These are phyloP conservation scores for Gobionotothen gibberifrons DNA, from an alignment of 2,797 vertebrate species.

Conservation along the genomic window DNA sequence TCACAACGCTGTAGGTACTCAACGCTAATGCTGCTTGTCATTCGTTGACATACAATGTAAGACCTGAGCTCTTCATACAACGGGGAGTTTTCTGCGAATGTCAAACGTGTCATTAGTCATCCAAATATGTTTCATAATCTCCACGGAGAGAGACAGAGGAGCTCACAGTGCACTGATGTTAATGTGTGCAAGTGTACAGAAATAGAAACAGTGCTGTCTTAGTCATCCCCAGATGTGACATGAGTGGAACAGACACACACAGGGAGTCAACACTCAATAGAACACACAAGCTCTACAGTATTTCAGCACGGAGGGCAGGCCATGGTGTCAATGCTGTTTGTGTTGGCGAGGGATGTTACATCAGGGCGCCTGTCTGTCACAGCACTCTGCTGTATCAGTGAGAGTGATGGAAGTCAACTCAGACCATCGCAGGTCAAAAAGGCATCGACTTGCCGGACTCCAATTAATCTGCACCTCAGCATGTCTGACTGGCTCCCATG, in stretches of 20 bases:
- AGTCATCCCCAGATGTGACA: slow-evolving; percentile 70
- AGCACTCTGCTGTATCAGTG: slow-evolving; percentile 15
- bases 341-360: slow-evolving; percentile 35
- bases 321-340: slow-evolving; percentile 55
- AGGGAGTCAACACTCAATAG: slow-evolving; percentile 66
- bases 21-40: slow-evolving; percentile 17
- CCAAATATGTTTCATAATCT: slow-evolving; percentile 42
- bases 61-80: slow-evolving; percentile 44
- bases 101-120: slow-evolving; percentile 62
- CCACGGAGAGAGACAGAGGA: slow-evolving; percentile 53
- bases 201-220: slow-evolving; percentile 67
- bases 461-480: slow-evolving; percentile 18
- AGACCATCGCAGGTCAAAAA: slow-evolving; percentile 41
- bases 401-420: slow-evolving; percentile 33
- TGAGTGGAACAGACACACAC: slow-evolving; percentile 70
- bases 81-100: slow-evolving; percentile 40
- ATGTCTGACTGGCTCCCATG: not conserved
- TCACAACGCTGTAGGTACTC: slow-evolving; percentile 19
- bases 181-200: slow-evolving; percentile 62
- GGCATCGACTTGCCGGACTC: slow-evolving; percentile 19
- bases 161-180: slow-evolving; percentile 62
- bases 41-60: slow-evolving; percentile 41
- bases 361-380: slow-evolving; percentile 35
- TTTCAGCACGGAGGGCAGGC: slow-evolving; percentile 46
- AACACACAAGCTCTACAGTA: slow-evolving; percentile 60